Conservation (phyloP, 2,797 vertebrate genomes). For the Rhyacichthys aspro region DNA sequence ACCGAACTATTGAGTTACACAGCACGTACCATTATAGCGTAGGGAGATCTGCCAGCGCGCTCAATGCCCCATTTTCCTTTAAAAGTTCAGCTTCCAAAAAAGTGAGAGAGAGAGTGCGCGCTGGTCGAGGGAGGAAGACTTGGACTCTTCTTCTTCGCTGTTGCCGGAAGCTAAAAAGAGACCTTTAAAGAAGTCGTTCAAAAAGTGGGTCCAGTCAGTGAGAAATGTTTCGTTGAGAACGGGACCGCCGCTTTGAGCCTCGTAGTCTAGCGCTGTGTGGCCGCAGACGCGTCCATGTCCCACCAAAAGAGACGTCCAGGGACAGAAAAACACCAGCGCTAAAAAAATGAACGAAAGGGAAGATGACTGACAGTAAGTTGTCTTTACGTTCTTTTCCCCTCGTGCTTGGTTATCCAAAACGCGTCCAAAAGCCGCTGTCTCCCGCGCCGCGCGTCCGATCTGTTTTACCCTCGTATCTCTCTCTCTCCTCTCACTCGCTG, state of each 20-base stretch:
- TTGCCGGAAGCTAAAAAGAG: conserved; percentile 82
- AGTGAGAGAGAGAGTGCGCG: conserved; percentile 72
- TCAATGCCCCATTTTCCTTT: conserved; percentile 87
- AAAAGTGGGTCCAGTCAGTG: conserved; percentile 71
- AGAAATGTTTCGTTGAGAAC: conserved; percentile 40
- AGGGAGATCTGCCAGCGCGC: conserved; percentile 83
- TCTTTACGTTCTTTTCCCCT: conserved; percentile 48
- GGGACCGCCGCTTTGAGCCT: conserved; percentile 54
- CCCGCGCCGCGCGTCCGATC: conserved; percentile 68
- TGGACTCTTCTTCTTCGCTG: conserved; percentile 80
- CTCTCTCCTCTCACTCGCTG: conserved; percentile 45
- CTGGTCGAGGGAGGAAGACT: conserved; percentile 71
- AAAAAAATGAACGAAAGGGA: conserved; percentile 47
- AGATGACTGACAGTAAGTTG: conserved; percentile 65
- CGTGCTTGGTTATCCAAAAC: conserved; percentile 65
- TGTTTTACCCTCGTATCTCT: conserved; percentile 71
- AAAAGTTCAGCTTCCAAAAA: conserved; percentile 84
- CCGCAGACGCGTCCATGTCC: conserved; percentile 68
- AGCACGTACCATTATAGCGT: conserved; percentile 88
- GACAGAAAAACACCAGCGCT: neutral
- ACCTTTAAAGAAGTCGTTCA: conserved; percentile 78
- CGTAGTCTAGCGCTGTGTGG: conserved; percentile 51
- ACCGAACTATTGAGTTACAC: conserved; percentile 80
- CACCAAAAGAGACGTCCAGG: conserved; percentile 31
- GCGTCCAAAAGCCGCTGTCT: conserved; percentile 74